phyloP scores from a whole-genome alignment of 1,140 invertebrate genomes.

The Musca vetustissima region DNA sequence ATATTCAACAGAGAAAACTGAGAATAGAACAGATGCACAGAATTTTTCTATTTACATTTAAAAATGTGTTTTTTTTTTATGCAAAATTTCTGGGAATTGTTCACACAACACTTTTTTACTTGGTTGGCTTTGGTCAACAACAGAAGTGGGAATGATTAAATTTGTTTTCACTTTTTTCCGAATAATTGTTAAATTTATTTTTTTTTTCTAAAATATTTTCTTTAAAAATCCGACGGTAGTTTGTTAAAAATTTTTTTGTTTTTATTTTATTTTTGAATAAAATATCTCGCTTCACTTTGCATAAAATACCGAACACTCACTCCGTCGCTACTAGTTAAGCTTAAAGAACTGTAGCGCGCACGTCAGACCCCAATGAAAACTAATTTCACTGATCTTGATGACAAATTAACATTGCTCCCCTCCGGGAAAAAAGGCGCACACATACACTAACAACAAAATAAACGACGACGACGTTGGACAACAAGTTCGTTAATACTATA shows the following conservation, averaged over 20 bases:
- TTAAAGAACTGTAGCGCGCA: conserved; percentile 8
- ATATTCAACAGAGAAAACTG: background rate
- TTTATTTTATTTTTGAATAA: too few relatives aligned
- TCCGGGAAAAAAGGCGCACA: conserved; percentile 7
- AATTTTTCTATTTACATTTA: background rate
- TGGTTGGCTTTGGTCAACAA: too few relatives aligned
- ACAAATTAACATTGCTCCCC: conserved; percentile 26
- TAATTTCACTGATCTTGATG: conserved; percentile 25
- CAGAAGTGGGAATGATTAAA: too few relatives aligned
- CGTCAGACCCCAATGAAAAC: conserved; percentile 25
- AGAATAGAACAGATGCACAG: background rate
- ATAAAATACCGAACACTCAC: too few relatives aligned
- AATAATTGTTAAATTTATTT: background rate
- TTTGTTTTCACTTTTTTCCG: too few relatives aligned
- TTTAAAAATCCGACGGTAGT: conserved; percentile 14
- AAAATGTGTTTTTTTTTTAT: background rate
- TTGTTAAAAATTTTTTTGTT: background rate
- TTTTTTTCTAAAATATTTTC: background rate
- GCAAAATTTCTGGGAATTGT: too few relatives aligned
- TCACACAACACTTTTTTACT: too few relatives aligned
- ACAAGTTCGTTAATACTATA: background rate
- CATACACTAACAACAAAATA: background rate
- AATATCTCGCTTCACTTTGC: background rate
- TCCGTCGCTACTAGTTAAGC: background rate
- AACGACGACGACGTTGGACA: conserved; percentile 2